phyloP scores from a whole-genome alignment of 2,113 vertebrate genomes.

The Rhinoderma darwinii region DNA sequence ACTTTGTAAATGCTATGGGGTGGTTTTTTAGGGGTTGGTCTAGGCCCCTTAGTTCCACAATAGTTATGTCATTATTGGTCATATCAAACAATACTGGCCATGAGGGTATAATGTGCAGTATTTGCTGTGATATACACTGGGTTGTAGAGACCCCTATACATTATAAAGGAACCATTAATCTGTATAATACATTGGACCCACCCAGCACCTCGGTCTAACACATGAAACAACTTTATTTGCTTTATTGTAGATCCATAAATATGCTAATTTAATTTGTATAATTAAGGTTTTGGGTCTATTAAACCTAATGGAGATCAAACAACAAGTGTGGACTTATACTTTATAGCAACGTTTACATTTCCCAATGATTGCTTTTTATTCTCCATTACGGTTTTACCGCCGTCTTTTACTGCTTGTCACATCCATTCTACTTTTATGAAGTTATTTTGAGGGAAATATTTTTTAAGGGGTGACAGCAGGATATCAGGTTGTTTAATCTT shows the following conservation, averaged over 20 bases:
- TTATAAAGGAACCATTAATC: no score
- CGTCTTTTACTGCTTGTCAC: not conserved
- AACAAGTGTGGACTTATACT: not conserved
- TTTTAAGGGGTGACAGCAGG: not conserved
- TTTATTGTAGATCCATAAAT: not conserved
- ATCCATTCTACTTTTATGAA: not conserved
- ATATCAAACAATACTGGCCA: not conserved
- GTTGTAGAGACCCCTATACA: no score
- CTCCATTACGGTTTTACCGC: not conserved
- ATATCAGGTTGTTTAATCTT: not conserved
- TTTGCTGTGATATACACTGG: no score
- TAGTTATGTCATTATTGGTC: not conserved
- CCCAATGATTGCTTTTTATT: not conserved
- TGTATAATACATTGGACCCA: no score
- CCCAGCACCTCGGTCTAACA: no score
- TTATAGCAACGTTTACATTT: not conserved
- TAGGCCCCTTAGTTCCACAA: no score
- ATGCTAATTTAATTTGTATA: not conserved
- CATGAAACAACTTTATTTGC: no score
- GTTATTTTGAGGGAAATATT: conserved; percentile 11
- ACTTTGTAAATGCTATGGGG: not conserved
- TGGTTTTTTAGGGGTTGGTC: no score
- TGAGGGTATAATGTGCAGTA: not conserved
- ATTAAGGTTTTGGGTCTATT: not conserved
- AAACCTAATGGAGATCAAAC: not conserved